Evolutionary conservation across 2,113 vertebrate genomes (phyloP), one percentile per base, ranked within the genome.

Genomic region (Trichomycterus rosablanca): DNA sequence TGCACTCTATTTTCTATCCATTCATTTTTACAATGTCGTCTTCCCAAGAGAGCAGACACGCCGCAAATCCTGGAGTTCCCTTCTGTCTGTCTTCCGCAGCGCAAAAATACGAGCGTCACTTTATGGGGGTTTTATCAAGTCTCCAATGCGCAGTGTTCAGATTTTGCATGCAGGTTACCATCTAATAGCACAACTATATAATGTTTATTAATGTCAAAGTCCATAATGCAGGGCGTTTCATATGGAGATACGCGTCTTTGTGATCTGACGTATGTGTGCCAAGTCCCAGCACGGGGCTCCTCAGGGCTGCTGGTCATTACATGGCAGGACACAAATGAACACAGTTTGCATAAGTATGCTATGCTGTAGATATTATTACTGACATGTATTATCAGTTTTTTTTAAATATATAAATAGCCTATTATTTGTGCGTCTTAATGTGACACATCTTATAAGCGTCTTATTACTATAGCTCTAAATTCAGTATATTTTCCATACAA

Each of bases 1-100:
- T 70, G 75, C 79, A 80, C 83, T 84, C 80, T 78, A 81, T 86
- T 84, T 84, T 79, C 80, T 78, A 84, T 81, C 79, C 80, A 83
- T 87, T 80, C 83, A 78, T 85, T 84, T 85, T 86, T 85, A 81
- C 80, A 77, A 78, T 80, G 6, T 37, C 57, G 34, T 51, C 77
- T 83, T 81, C 84, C 80, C 81, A 75, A 73, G 84, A 87, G 83
- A 83, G 74, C 75, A 83, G 76, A 79, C 82, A 76, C 79, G 79
- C 78, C 78, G 73, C 83, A 81, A 83, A 85, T 86, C 81, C 80
- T 74, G 68, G 69, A 84, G 82, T 84, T 86, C 46, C 83, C 77
- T 76, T 73, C 75, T 79, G 75, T 74, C 73, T 79, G 65, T 66
- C 71, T 75, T 66, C 74, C 77, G 68, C 70, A 45, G 68, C 42